Evolutionary conservation across 2,888 invertebrate species (phyloP), one percentile per base, ranked within the genome.

Genomic region (Heliconius charithonia): DNA sequence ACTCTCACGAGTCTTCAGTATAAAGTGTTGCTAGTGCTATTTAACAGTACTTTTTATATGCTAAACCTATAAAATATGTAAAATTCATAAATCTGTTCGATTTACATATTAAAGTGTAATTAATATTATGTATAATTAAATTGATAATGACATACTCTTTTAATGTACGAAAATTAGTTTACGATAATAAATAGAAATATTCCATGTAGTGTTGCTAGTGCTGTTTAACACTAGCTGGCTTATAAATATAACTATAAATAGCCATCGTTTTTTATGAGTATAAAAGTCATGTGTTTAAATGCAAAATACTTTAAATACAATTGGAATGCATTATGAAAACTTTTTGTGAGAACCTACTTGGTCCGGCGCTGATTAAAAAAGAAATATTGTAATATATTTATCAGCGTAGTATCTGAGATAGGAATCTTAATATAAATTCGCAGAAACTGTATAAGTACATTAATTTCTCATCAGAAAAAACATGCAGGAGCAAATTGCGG

Each of bases 401-500:
- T 78, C 80, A 81, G 45, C 74, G 59, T 66, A 66, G 78, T 70
- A 80, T 81, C 81, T 80, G 79, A 81, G 79, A 81, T 79, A 80
- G 79, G 73, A 32, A 80, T 81, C 78, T 73, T 84, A 82, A 82
- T 82, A 77, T 81, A 81, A 80, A 76, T 81, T 80, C 75, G 83
- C 82, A 81, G 82, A 82, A 86, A 86, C 84, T 82, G 82, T 77
- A 79, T 74, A 80, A 80, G 78, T 81, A 83, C 82, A 83, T 82
- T 89, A 89, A 89, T 86, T 83, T 84, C 87, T 86, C 90, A 88
- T 91, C 89, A 90, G 84, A 80, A 84, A 37, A 87, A 87, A 86
- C 88, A 86, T 88, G 87, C 88, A 87, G 89, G 88, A 86, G 88
- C 88, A 90, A 91, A 92, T 90, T 89, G 86, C 88, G 82, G 81